These are phyloP conservation scores for Gallirallus australis DNA, from an alignment of 2,797 vertebrate genomes.

Conservation along the genomic window DNA sequence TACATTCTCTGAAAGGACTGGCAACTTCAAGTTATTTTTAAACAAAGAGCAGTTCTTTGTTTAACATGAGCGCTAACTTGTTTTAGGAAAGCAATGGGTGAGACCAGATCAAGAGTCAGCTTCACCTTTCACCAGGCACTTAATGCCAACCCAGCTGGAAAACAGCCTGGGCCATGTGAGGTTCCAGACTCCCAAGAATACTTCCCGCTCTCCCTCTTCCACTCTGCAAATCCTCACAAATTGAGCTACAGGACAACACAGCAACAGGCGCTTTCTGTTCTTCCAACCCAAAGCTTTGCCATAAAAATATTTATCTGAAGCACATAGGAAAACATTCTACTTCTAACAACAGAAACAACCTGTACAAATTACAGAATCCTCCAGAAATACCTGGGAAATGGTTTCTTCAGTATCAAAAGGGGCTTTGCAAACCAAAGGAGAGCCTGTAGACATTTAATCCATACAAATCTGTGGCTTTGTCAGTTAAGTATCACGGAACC, in stretches of 20 bases:
- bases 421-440: background rate
- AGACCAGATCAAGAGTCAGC: background rate
- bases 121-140: background rate
- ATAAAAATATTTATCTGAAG: background rate
- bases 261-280: background rate
- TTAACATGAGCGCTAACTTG: constrained; percentile 1
- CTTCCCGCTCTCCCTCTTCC: background rate
- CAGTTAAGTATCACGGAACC: background rate
- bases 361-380: background rate
- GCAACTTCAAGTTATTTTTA: constrained; percentile 56
- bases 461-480: too few species aligned
- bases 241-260: background rate
- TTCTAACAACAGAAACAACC: background rate
- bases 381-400: background rate
- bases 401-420: background rate
- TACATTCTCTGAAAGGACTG: constrained; percentile 37
- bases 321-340: accelerated
- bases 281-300: background rate
- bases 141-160: constrained; percentile 4
- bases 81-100: background rate
- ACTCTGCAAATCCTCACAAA: background rate
- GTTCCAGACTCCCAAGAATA: background rate
- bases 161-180: background rate
- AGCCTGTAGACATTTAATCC: background rate
- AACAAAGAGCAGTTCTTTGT: constrained; percentile 65